These are phyloP conservation scores for Diogma glabrata DNA, from an alignment of 2,888 invertebrate genomes.

Conservation along the genomic window DNA sequence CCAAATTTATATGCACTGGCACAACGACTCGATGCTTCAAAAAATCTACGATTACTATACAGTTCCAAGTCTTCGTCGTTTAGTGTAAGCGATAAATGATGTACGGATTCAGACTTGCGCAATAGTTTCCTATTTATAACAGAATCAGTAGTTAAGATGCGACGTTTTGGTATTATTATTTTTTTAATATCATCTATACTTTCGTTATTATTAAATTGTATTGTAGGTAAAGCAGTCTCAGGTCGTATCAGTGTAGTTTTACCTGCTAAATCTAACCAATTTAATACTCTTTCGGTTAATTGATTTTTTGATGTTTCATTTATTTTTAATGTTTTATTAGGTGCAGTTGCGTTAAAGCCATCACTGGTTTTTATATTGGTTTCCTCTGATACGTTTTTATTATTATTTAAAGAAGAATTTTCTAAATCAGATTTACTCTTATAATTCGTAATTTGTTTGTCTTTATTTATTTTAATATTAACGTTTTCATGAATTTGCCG, in stretches of 20 bases:
- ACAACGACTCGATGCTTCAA: slow-evolving; percentile 8
- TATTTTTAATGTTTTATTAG: background rate
- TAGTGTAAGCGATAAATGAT: slow-evolving; percentile 14
- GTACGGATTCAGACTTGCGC: slow-evolving; percentile 10
- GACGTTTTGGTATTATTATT: slow-evolving; percentile 6
- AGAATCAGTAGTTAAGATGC: slow-evolving; percentile 7
- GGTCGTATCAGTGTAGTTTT: slow-evolving; percentile 31
- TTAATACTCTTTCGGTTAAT: slow-evolving; percentile 59
- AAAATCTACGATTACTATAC: slow-evolving; percentile 5
- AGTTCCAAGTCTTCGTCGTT: slow-evolving; percentile 11
- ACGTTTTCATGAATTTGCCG: slow-evolving; percentile 2
- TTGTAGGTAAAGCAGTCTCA: background rate
- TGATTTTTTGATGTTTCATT: slow-evolving; percentile 24
- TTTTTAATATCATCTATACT: slow-evolving; percentile 1
- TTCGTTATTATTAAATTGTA: background rate
- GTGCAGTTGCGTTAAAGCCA: background rate
- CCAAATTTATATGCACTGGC: slow-evolving; percentile 10
- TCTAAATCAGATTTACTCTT: background rate
- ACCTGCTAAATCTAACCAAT: slow-evolving; percentile 68
- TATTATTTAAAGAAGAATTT: background rate
- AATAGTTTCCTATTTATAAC: background rate
- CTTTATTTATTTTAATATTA: background rate
- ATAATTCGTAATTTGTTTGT: background rate
- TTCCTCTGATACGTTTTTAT: background rate
- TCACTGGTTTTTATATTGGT: background rate